Conservation (phyloP, 2,113 vertebrate genomes). For the Anser cygnoides region DNA sequence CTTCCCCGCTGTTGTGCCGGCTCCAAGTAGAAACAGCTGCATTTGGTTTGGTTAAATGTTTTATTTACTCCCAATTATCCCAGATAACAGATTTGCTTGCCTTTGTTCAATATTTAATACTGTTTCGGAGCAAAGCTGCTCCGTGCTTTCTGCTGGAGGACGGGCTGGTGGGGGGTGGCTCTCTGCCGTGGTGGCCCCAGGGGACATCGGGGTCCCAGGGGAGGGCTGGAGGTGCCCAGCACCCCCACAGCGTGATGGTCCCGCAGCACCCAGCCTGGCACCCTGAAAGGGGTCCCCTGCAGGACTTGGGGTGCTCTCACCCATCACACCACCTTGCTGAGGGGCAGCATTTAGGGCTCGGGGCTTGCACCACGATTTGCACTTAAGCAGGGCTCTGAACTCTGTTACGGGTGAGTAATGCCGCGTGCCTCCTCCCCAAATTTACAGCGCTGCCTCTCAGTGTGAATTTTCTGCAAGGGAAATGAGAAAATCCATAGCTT, state of each 20-base stretch:
- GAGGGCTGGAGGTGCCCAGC: neutral
- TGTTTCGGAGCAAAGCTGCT: conserved; percentile 4
- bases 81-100: conserved; percentile 58
- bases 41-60: conserved; percentile 68
- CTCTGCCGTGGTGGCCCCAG: too few species aligned
- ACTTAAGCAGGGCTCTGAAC: neutral
- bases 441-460: neutral
- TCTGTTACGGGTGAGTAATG: neutral
- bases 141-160: neutral
- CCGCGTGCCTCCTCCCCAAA: neutral
- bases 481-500: neutral
- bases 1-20: conserved; percentile 66
- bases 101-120: conserved; percentile 58
- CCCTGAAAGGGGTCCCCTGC: neutral
- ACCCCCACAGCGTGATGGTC: rapidly evolving
- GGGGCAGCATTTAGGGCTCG: neutral
- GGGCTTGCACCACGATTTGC: neutral
- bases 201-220: neutral
- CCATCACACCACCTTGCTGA: neutral
- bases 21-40: conserved; percentile 70
- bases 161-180: neutral
- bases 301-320: neutral
- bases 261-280: neutral
- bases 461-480: neutral
- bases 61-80: conserved; percentile 70